Evolutionary conservation across 2,797 vertebrate species (phyloP), one percentile per base, ranked within the genome.

Genomic region (Garrulus glandarius): DNA sequence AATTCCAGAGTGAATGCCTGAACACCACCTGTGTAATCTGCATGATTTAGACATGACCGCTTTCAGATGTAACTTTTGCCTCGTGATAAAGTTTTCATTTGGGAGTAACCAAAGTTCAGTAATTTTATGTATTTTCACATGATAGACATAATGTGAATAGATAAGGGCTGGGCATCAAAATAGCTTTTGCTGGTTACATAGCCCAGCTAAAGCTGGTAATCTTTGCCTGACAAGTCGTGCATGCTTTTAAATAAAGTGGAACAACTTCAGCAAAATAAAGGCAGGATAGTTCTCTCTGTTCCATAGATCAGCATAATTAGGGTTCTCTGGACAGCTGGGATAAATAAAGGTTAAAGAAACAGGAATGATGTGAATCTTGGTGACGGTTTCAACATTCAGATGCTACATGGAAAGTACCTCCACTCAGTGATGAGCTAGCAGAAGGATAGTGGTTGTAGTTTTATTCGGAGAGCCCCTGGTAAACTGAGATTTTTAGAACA

Each of bases 21-120:
- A 60, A 53, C 53, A 44, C 15, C n/a, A 63, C 63, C 65, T 86
- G 24, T 67, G 43, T 55, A 69, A 84, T 37, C 44, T 55, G 44
- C 32, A 34, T 0, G 1, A 79, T 55, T 75, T 64, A 68, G 61
- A 52, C 2, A 2, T 17, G 34, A n/a, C 9, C 0, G 0, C 34
- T 70, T 79, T 61, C 61, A 89, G 32, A 30, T 27, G 4, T 5
- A 68, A 20, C 34, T 93, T 53, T 46, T 92, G 43, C 8, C 55
- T 83, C 6, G 0, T 36, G 37, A 49, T 43, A n/a, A 74, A 67
- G 18, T 70, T 77, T 79, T 91, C 15, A 46, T 14, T 59, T 29
- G 21, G 74, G n/a, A 84, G 34, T 77, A 22, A 50, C 13, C 2
- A 0, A 39, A 59, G 2, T 74, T 83, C n/a, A 84, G 6, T 23